A percentile compares a stretch with the other conserved stretches of the same genome.
These are phyloP conservation scores for Phrixothrix hirtus DNA, from an alignment of 2,888 invertebrate genomes.

Conservation along the genomic window DNA sequence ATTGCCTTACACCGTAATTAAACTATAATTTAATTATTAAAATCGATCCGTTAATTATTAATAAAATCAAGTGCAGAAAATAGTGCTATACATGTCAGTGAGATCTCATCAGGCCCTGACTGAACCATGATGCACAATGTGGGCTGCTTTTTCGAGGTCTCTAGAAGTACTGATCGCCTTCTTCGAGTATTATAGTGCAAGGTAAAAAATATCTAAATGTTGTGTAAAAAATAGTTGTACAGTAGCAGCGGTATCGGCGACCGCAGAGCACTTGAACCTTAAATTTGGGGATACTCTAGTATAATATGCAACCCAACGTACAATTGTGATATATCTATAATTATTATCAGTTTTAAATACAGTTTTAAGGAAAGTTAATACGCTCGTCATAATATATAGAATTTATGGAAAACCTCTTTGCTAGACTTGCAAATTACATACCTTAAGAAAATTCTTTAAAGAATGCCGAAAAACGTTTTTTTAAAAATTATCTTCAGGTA, in stretches of 20 bases:
- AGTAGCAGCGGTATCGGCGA: not conserved
- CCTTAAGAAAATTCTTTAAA: no score
- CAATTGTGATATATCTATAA: no score
- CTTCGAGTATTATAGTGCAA: constrained; percentile 80
- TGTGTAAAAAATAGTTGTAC: not conserved
- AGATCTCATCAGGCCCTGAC: constrained; percentile 22
- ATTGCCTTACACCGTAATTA: no score
- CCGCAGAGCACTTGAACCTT: not conserved
- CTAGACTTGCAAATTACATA: no score
- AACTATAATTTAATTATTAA: no score
- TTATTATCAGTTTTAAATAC: no score
- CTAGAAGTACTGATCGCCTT: constrained; percentile 80
- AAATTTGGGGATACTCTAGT: not conserved
- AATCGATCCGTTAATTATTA: no score
- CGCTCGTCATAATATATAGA: no score
- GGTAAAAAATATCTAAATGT: constrained; percentile 56
- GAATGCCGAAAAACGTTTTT: no score
- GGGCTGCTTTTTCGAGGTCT: constrained; percentile 79
- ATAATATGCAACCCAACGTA: not conserved
- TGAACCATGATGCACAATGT: constrained; percentile 64
- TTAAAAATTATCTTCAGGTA: no score
- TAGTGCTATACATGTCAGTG: constrained; percentile 25
- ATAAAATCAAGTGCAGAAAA: constrained; percentile 18
- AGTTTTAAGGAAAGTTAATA: no score
- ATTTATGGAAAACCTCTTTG: no score